Base-by-base conservation (phyloP, 2,797 vertebrate genomes). In the Epinephelus awoara region DNA sequence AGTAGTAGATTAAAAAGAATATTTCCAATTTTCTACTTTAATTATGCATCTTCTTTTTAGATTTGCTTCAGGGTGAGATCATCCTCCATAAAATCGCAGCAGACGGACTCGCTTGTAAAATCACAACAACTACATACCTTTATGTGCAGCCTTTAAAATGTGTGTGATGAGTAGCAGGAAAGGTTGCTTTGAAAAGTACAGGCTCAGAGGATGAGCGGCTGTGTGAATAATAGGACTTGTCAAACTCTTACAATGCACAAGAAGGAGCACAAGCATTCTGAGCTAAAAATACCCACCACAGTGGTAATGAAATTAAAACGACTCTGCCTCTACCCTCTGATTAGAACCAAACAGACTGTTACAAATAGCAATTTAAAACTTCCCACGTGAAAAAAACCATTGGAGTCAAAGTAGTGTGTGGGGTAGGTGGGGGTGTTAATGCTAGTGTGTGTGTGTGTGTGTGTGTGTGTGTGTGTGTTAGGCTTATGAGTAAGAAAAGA, bases 171-270 rank as follows among this genome's bases (percentile, higher is more conserved):
- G 80, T 18, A 76, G 79, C 54, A 47, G 67, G 65, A 85, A 77
- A 89, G 80, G 85, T 89, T 83, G 78, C 85, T 91, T 88, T 90
- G 80, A 85, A 89, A 93, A 87, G 76, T 68, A 73, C 74, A 56
- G 79, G 78, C 86, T 88, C 82, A 71, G 81, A 87, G 75, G 74
- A 88, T 88, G 86, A 88, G 87, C 79, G 29, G 79, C 86, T 88
- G 84, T 85, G 85, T 89, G 87, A 91, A 92, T 92, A 91, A 94
- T 91, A 89, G 82, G 85, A 86, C 88, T 88, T 91, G 90, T 93
- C 88, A 92, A 91, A 88, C 73, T 88, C 83, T 88, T 87, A 88
- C 87, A 90, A 83, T 80, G 77, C 70, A 86, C 57, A 67, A 88
- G 79, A 90, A 85, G 85, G 88, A 92, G 91, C 92, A 91, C 82